Conservation (phyloP, 2,113 vertebrate genomes). For the Phalacrocorax aristotelis region DNA sequence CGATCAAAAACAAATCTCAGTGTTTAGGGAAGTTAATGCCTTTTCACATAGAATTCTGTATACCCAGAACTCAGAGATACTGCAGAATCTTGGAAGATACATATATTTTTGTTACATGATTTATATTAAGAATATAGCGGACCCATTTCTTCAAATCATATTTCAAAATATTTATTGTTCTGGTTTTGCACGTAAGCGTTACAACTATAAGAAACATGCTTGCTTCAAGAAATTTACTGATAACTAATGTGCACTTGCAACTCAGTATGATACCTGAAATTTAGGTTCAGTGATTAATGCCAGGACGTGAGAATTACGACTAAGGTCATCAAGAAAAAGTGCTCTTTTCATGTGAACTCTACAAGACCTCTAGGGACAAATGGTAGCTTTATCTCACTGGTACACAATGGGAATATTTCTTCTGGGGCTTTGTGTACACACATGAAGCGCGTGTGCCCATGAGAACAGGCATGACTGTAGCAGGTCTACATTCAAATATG, state of each 20-base stretch:
- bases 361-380: neutral
- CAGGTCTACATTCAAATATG: neutral
- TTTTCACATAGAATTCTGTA: neutral
- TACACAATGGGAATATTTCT: neutral
- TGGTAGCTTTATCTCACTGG: neutral
- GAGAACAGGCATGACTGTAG: neutral
- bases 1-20: neutral
- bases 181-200: neutral
- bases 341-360: neutral
- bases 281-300: neutral
- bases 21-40: fast-evolving
- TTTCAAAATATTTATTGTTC: neutral
- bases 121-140: neutral
- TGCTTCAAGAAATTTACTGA: neutral
- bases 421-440: neutral
- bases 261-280: neutral
- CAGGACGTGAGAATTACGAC: neutral
- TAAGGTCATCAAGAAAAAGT: neutral
- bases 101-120: neutral
- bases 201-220: neutral
- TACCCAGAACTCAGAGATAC: neutral
- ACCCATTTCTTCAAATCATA: neutral
- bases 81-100: neutral
- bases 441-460: neutral
- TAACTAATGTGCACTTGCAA: neutral